Evolutionary conservation across 2,113 vertebrate species (phyloP).

Genomic region (Copsychus sechellarum): DNA sequence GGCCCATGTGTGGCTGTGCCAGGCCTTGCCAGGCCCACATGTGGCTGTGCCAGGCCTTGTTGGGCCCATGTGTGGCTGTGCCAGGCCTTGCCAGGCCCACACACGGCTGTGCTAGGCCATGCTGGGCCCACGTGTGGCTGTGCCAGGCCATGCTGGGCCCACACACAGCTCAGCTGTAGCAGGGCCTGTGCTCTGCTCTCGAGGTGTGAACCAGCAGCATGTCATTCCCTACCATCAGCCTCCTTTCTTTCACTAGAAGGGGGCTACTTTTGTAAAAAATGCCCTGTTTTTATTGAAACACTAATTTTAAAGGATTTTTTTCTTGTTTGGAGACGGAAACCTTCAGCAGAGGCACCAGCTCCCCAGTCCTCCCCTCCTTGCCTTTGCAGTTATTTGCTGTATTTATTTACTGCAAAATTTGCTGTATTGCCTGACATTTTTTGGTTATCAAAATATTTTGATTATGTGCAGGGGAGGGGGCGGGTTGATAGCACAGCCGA

Average conservation of each 20-base stretch:
- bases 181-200: not conserved
- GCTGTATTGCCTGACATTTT: slow-evolving; percentile 41
- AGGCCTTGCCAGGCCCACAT: too few species aligned
- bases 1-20: rapidly evolving
- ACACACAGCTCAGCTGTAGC: too few species aligned
- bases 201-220: not conserved
- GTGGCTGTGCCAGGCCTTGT: too few species aligned
- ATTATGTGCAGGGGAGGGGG: slow-evolving; percentile 37
- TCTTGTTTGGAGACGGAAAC: not conserved
- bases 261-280: not conserved
- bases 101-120: too few species aligned
- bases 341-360: not conserved
- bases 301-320: not conserved
- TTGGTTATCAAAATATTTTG: slow-evolving; percentile 48
- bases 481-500: not conserved
- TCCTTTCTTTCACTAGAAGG: not conserved
- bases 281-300: rapidly evolving
- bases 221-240: not conserved
- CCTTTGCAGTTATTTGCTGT: not conserved
- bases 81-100: too few species aligned
- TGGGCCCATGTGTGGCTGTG: too few species aligned
- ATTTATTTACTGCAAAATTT: slow-evolving; percentile 46
- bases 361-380: not conserved
- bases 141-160: not conserved
- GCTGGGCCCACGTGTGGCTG: too few species aligned